phyloP scores from a whole-genome alignment of 2,797 vertebrate genomes.

The Ctenosaura bakeri region DNA sequence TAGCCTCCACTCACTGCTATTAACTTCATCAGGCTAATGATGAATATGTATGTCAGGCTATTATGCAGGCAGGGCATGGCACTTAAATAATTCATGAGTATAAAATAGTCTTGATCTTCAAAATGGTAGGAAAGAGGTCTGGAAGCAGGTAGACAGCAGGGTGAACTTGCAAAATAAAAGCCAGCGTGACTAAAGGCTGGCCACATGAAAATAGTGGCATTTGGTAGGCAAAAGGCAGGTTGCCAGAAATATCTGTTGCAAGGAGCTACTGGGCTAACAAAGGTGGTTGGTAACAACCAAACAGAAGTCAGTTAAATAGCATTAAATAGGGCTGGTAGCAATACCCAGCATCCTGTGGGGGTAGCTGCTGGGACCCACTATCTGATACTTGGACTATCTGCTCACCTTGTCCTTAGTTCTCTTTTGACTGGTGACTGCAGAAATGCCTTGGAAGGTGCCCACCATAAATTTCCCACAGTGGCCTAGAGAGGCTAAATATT shows the following conservation, averaged over 20 bases:
- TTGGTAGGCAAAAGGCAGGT: not conserved
- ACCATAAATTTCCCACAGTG: not conserved
- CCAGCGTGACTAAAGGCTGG: not conserved
- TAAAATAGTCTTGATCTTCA: conserved; percentile 77
- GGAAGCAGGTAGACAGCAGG: not conserved
- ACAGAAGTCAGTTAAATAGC: not conserved
- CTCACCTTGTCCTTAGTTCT: not conserved
- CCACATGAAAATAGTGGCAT: not conserved
- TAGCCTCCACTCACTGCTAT: conserved; percentile 68
- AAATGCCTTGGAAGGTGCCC: not conserved
- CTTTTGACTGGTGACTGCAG: not conserved
- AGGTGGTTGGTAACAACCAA: not conserved
- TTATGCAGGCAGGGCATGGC: conserved; percentile 74
- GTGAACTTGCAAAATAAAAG: not conserved
- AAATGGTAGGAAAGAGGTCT: conserved; percentile 51
- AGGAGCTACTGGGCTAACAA: not conserved
- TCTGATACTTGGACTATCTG: not conserved
- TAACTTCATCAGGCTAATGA: conserved; percentile 70
- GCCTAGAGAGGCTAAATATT: not conserved
- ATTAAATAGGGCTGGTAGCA: not conserved
- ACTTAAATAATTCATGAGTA: conserved; percentile 80
- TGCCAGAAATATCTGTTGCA: not conserved
- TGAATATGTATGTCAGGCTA: conserved; percentile 79
- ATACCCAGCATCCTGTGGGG: not conserved
- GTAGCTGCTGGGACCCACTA: too few species aligned